Conservation (phyloP, 2,888 invertebrate genomes). For the Agrotis segetum region DNA sequence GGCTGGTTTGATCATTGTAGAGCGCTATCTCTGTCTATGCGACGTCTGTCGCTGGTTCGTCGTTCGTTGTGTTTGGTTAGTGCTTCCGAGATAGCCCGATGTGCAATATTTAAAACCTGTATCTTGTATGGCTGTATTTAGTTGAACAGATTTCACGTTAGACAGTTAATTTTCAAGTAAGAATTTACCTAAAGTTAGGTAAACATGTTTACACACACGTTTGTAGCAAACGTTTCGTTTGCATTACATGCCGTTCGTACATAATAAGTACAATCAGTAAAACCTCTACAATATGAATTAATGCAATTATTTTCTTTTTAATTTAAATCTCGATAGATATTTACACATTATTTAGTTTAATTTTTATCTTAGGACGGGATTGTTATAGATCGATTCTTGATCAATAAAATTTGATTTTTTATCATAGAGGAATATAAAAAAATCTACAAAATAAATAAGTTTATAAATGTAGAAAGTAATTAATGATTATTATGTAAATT, state of each 20-base stretch:
- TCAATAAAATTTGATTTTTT: slow-evolving; percentile 50
- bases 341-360: slow-evolving; percentile 62
- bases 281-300: slow-evolving; percentile 66
- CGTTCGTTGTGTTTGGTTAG: too few species aligned
- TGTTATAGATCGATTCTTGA: slow-evolving; percentile 59
- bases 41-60: too few species aligned
- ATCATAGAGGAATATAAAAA: slow-evolving; percentile 23
- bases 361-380: slow-evolving; percentile 65
- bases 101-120: too few species aligned
- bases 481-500: slow-evolving; percentile 30
- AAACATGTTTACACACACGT: slow-evolving; percentile 33
- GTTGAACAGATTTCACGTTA: slow-evolving; percentile 12
- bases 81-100: too few species aligned
- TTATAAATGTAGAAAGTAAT: slow-evolving; percentile 30
- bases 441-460: slow-evolving; percentile 30
- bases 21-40: too few species aligned
- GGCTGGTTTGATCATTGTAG: too few species aligned
- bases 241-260: slow-evolving; percentile 68
- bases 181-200: slow-evolving; percentile 42
- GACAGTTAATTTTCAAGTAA: slow-evolving; percentile 29
- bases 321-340: slow-evolving; percentile 84
- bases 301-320: slow-evolving; percentile 82
- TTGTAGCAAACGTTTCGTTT: slow-evolving; percentile 40
- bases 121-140: neutral
- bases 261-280: slow-evolving; percentile 80